Conservation (phyloP, 2,888 invertebrate genomes). For the Dicycla oo region DNA sequence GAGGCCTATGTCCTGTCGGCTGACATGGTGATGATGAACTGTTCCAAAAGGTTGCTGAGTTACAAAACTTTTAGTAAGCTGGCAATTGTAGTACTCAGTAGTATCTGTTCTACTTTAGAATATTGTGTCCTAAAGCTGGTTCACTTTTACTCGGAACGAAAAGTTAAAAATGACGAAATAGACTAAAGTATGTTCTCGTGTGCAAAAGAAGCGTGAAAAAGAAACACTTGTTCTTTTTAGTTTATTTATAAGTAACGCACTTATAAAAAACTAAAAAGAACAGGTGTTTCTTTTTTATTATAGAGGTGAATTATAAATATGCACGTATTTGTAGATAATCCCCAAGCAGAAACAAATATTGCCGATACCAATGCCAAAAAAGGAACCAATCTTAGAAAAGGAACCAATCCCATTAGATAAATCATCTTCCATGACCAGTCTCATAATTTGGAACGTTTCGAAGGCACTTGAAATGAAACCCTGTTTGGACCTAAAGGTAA, state of each 20-base stretch:
- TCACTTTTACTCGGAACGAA: neutral
- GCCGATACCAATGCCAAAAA: neutral
- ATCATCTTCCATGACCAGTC: slow-evolving; percentile 75
- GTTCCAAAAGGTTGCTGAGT: neutral
- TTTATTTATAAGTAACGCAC: no score
- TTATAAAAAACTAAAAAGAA: no score
- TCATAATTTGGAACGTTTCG: slow-evolving; percentile 83
- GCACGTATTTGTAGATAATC: slow-evolving; percentile 22
- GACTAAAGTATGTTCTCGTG: neutral
- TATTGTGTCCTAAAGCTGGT: neutral
- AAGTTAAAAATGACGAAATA: neutral
- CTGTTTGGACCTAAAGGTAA: slow-evolving; percentile 79
- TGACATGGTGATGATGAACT: neutral
- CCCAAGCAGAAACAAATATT: neutral
- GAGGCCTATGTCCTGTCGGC: neutral
- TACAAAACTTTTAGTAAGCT: neutral
- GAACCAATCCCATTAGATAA: slow-evolving; percentile 10
- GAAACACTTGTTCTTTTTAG: neutral
- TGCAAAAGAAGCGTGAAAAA: neutral
- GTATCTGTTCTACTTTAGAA: neutral
- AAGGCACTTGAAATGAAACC: slow-evolving; percentile 82
- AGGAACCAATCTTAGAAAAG: neutral
- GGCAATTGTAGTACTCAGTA: neutral
- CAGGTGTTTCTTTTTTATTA: neutral
- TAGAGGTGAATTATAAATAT: neutral